Evolutionary conservation across 2,888 invertebrate species (phyloP), one percentile per base, ranked within the genome.

Genomic region (Hedya salicella): DNA sequence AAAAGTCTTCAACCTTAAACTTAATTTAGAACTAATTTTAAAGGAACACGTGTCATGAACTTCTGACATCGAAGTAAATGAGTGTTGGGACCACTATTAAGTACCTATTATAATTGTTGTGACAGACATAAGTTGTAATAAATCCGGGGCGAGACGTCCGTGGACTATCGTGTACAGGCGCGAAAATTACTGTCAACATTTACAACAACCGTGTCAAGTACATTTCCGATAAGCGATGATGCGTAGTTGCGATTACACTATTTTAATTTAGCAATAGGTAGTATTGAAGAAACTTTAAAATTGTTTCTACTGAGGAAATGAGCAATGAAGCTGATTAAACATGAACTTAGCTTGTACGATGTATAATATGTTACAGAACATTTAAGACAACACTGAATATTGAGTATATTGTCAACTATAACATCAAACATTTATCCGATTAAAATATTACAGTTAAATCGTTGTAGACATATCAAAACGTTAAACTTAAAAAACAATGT

Each of bases 341-440:
- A 46, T 39, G 13, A 17, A 39, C 30, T 60, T 57, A 57, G 14
- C 59, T 46, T 53, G 59, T 53, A 64, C 16, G 21, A 39, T n/a
- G 21, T 21, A 25, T n/a, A 62, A 76, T 67, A 71, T 59, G 46
- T 67, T 53, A 70, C 68, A 71, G 68, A 70, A 78, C 78, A 78
- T 72, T 70, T 72, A 77, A 73, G 57, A 78, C 75, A 73, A 77
- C 75, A 77, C 69, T 65, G 67, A 77, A 65, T 52, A 60, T 11
- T 46, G 52, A 65, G 52, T 50, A 65, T 25, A 65, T 36, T 21
- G 59, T 25, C 59, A 48, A 52, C 44, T 30, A 52, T 30, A 53
- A 60, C 52, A 60, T 21, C 50, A 64, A 57, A 44, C 57, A 57
- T 64, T 64, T 64, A 64, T 50, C 21, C 25, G 46, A 21, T 32